Evolutionary conservation across 2,888 invertebrate genomes (phyloP).

Genomic region (Rhingia rostrata): DNA sequence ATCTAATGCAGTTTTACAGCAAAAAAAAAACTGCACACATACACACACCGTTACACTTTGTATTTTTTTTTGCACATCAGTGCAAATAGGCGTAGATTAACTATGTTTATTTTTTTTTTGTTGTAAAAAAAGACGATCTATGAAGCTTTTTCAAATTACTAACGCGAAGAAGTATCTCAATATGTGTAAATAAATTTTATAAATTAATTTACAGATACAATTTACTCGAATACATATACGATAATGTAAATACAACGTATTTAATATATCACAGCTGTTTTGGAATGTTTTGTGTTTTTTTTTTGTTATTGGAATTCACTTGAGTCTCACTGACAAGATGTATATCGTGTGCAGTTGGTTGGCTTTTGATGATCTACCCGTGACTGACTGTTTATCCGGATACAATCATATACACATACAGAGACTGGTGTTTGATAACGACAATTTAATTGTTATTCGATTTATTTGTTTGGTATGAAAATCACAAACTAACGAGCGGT

Average conservation of each 20-base stretch:
- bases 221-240: conserved; percentile 32
- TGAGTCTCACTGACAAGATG: conserved; percentile 13
- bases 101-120: conserved; percentile 3
- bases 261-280: conserved; percentile 68
- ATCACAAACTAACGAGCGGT: conserved; percentile 63
- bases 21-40: conserved; percentile 27
- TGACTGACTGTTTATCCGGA: conserved; percentile 50
- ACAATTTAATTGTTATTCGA: conserved; percentile 42
- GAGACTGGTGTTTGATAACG: conserved; percentile 38
- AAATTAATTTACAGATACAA: conserved; percentile 27
- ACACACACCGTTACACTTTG: not conserved
- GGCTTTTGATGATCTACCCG: conserved; percentile 28
- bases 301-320: not conserved
- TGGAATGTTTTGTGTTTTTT: conserved; percentile 23
- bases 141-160: conserved; percentile 44
- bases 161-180: conserved; percentile 15
- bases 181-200: conserved; percentile 33
- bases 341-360: conserved; percentile 17
- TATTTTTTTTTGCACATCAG: conserved; percentile 28
- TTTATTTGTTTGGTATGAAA: conserved; percentile 9
- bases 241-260: conserved; percentile 53
- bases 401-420: conserved; percentile 32
- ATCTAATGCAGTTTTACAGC: conserved; percentile 50
- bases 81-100: conserved; percentile 36
- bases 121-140: conserved; percentile 39